Percentiles rank a stretch among this genome's conserved stretches.
Evolutionary conservation across 2,797 vertebrate genomes (phyloP).

Genomic region (Dicrostonyx torquatus): DNA sequence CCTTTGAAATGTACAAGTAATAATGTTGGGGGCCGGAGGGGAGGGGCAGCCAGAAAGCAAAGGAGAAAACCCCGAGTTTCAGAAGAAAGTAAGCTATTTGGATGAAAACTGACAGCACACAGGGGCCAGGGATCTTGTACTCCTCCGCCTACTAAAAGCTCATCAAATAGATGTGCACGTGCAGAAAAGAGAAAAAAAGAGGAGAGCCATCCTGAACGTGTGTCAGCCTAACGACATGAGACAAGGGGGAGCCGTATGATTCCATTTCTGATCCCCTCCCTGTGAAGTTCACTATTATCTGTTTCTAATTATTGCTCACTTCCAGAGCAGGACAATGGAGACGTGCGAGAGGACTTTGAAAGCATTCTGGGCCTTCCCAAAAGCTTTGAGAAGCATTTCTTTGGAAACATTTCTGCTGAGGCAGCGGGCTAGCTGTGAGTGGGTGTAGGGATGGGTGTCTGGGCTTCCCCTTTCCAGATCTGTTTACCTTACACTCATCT

Average conservation of each 20-base stretch:
- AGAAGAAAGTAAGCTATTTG: conserved; percentile 59
- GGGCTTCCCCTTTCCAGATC: conserved; percentile 79
- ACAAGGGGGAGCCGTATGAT: conserved; percentile 65
- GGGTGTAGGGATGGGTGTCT: conserved; percentile 60
- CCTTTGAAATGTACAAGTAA: conserved; percentile 65
- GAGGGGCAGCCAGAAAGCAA: background rate
- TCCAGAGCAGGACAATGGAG: conserved; percentile 53
- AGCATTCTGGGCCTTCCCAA: conserved; percentile 62
- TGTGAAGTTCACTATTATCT: conserved; percentile 71
- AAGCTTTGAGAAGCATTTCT: conserved; percentile 79
- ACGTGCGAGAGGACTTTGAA: conserved; percentile 69
- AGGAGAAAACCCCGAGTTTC: conserved; percentile 49
- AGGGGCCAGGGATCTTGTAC: conserved; percentile 51
- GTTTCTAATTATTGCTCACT: conserved; percentile 74
- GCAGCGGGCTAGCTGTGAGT: conserved; percentile 54
- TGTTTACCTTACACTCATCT: conserved; percentile 76
- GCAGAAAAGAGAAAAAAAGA: background rate
- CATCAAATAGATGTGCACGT: conserved; percentile 58
- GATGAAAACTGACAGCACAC: conserved; percentile 57
- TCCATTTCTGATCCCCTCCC: conserved; percentile 69
- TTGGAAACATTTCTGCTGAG: conserved; percentile 82
- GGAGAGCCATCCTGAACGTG: background rate
- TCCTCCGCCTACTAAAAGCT: conserved; percentile 57
- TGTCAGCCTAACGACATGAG: conserved; percentile 60
- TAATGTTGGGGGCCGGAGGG: background rate